phyloP scores from a whole-genome alignment of 1,140 invertebrate species.

The Drosophila bocqueti region DNA sequence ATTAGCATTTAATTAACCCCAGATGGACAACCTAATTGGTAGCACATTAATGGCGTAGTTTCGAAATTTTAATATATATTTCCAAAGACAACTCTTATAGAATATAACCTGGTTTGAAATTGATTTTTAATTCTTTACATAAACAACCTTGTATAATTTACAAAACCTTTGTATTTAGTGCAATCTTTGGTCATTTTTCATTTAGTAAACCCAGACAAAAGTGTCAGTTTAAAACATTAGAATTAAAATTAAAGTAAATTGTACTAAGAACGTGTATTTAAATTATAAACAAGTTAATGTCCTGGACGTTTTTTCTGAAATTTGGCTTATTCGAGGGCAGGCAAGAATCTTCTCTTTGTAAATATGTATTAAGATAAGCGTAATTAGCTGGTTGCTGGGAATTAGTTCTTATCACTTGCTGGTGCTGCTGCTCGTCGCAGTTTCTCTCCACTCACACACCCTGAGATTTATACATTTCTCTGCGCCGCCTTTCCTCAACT shows the following conservation, averaged over 20 bases:
- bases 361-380: slow-evolving; percentile 2
- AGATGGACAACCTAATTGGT: not conserved
- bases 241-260: slow-evolving; percentile 1
- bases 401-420: slow-evolving; percentile 8
- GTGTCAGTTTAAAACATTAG: not conserved
- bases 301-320: not conserved
- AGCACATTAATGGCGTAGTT: not conserved
- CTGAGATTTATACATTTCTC: slow-evolving; percentile 6
- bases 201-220: not conserved
- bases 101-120: no score
- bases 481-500: not conserved
- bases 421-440: not conserved
- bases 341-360: not conserved
- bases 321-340: not conserved
- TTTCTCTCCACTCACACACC: slow-evolving; percentile 4
- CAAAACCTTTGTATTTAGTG: not conserved
- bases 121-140: no score
- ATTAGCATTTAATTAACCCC: slow-evolving; percentile 13
- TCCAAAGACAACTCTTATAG: not conserved
- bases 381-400: not conserved
- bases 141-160: no score
- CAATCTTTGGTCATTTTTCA: not conserved
- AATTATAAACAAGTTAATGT: not conserved
- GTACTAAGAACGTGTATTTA: not conserved
- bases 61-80: not conserved